Percentiles rank a stretch among this genome's conserved stretches.
These are phyloP conservation scores for Xylota sylvarum DNA, from an alignment of 2,888 invertebrate species.

Conservation along the genomic window DNA sequence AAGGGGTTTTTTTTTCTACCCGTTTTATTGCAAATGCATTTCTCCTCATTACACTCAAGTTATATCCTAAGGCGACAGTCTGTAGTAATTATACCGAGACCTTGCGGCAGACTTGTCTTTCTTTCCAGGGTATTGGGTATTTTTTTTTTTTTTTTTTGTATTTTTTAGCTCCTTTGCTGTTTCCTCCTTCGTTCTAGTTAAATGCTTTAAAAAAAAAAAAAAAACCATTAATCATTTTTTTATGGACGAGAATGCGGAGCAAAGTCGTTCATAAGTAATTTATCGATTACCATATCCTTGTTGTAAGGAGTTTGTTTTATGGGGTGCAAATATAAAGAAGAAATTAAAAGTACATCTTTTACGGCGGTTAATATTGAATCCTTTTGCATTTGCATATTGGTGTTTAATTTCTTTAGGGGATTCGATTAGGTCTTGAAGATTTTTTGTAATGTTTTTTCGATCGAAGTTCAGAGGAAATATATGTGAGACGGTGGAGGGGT, in stretches of 20 bases:
- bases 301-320: conserved; percentile 58
- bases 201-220: conserved; percentile 71
- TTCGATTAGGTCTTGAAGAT: conserved; percentile 7
- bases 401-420: conserved; percentile 32
- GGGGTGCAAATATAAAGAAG: conserved; percentile 63
- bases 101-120: conserved; percentile 70
- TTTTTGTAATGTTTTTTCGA: background rate
- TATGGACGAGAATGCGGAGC: conserved; percentile 36
- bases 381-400: conserved; percentile 57
- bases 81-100: conserved; percentile 73
- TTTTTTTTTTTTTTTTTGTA: conserved; percentile 13
- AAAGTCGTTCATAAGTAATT: conserved; percentile 66
- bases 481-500: too few relatives aligned
- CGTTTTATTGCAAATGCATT: conserved; percentile 59
- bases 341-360: conserved; percentile 63
- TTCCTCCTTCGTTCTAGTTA: conserved; percentile 41
- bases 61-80: conserved; percentile 72
- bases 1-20: background rate
- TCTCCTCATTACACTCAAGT: conserved; percentile 72
- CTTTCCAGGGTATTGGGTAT: conserved; percentile 8
- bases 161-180: conserved; percentile 1
- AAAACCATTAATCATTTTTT: conserved; percentile 71
- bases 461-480: background rate
- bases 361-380: conserved; percentile 65
- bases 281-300: conserved; percentile 71